Conservation (phyloP, 2,888 invertebrate species). For the Eupithecia inturbata region DNA sequence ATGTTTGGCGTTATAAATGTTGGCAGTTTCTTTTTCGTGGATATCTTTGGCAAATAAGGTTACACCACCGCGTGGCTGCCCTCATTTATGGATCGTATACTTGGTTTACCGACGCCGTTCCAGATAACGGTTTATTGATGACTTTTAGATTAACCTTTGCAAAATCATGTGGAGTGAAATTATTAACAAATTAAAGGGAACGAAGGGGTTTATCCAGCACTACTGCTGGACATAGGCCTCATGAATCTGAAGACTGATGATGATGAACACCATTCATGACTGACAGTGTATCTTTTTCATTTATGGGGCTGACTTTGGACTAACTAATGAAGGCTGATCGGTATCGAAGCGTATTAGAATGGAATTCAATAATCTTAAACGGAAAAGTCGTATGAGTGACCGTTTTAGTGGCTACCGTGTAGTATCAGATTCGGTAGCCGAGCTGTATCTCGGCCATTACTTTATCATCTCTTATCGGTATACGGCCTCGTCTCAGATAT, state of each 20-base stretch:
- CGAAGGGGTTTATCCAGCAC: neutral
- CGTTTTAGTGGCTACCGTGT: slow-evolving; percentile 67
- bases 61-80: slow-evolving; percentile 56
- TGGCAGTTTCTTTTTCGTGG: slow-evolving; percentile 65
- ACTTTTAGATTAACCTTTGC: slow-evolving; percentile 68
- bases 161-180: slow-evolving; percentile 62
- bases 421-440: slow-evolving; percentile 78
- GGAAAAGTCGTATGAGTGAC: slow-evolving; percentile 60
- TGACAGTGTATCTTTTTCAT: slow-evolving; percentile 35
- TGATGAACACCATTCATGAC: slow-evolving; percentile 12
- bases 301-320: slow-evolving; percentile 17
- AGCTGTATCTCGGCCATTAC: slow-evolving; percentile 72
- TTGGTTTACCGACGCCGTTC: slow-evolving; percentile 69
- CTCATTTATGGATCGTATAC: slow-evolving; percentile 77
- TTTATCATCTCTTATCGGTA: slow-evolving; percentile 77
- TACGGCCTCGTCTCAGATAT: slow-evolving; percentile 62
- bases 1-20: slow-evolving; percentile 66
- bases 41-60: slow-evolving; percentile 63
- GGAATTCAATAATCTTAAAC: slow-evolving; percentile 73
- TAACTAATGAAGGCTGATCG: slow-evolving; percentile 52
- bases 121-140: slow-evolving; percentile 75
- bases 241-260: neutral
- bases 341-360: slow-evolving; percentile 68
- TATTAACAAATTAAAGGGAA: slow-evolving; percentile 45
- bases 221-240: neutral